These are phyloP conservation scores for Rhynchopsitta pachyrhyncha DNA, from an alignment of 2,113 vertebrate genomes.

Conservation along the genomic window DNA sequence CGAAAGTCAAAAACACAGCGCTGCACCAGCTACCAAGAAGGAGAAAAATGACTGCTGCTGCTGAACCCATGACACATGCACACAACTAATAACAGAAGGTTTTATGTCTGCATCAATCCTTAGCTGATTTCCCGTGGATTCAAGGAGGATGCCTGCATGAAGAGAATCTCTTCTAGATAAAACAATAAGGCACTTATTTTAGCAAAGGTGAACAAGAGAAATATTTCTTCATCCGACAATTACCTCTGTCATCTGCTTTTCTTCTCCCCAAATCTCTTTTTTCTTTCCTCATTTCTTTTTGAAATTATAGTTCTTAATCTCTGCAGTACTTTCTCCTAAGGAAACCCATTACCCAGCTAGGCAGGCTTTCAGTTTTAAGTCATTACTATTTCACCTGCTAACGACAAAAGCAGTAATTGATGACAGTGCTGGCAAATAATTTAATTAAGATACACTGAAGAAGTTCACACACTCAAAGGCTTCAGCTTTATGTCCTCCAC, in stretches of 20 bases:
- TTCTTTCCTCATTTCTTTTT: neutral
- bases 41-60: too few relatives aligned
- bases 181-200: neutral
- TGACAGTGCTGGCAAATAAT: neutral
- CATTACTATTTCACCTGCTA: neutral
- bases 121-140: neutral
- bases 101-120: neutral
- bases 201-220: neutral
- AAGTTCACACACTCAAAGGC: neutral
- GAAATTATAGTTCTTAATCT: neutral
- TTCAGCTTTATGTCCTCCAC: neutral
- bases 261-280: neutral
- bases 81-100: rapidly evolving
- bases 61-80: too few relatives aligned
- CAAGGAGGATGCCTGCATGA: neutral
- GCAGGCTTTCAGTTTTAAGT: neutral
- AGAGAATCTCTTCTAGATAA: neutral
- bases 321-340: neutral
- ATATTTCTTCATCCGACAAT: neutral
- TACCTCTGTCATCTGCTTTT: neutral
- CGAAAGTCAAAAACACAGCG: too few relatives aligned
- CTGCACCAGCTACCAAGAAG: too few relatives aligned
- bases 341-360: neutral
- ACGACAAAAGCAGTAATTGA: neutral
- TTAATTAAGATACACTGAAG: neutral